These are phyloP conservation scores for Glyphotaelius pellucidus DNA, from an alignment of 2,888 invertebrate species.

Conservation along the genomic window DNA sequence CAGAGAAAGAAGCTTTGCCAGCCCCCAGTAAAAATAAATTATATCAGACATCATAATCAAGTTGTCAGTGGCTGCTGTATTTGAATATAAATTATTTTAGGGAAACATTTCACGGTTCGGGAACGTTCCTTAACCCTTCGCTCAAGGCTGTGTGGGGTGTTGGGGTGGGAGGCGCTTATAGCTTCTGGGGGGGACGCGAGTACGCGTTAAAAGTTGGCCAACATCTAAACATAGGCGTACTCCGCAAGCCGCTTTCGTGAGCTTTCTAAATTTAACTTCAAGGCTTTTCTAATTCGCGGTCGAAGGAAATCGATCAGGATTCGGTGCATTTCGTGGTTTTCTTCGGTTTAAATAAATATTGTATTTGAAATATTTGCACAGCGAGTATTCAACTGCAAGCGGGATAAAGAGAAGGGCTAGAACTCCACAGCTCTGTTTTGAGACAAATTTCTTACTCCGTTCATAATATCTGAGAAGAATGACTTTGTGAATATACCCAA, in stretches of 20 bases:
- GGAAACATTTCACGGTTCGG: constrained; percentile 63
- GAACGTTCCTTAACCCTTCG: constrained; percentile 65
- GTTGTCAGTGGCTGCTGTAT: constrained; percentile 66
- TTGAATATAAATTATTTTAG: constrained; percentile 67
- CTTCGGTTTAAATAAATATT: neutral
- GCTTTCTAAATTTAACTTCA: constrained; percentile 47
- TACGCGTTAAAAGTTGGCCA: constrained; percentile 52
- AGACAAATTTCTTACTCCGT: too few relatives aligned
- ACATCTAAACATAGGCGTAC: constrained; percentile 48
- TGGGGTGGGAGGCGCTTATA: constrained; percentile 29
- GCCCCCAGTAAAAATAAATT: constrained; percentile 66
- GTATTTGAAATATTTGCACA: neutral
- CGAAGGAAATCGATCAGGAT: constrained; percentile 20
- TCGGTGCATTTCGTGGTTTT: neutral
- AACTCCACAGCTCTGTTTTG: too few relatives aligned
- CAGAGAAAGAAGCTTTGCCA: constrained; percentile 56
- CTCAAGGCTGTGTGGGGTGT: constrained; percentile 29
- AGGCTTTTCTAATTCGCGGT: constrained; percentile 43
- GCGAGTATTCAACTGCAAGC: neutral
- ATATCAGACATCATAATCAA: constrained; percentile 66
- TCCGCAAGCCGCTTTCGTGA: constrained; percentile 42
- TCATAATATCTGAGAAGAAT: too few relatives aligned
- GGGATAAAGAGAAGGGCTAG: too few relatives aligned
- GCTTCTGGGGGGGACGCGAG: constrained; percentile 57
- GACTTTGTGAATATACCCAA: too few relatives aligned